Evolutionary conservation across 2,797 vertebrate genomes (phyloP).

Genomic region (Paedocypris micromegethes): DNA sequence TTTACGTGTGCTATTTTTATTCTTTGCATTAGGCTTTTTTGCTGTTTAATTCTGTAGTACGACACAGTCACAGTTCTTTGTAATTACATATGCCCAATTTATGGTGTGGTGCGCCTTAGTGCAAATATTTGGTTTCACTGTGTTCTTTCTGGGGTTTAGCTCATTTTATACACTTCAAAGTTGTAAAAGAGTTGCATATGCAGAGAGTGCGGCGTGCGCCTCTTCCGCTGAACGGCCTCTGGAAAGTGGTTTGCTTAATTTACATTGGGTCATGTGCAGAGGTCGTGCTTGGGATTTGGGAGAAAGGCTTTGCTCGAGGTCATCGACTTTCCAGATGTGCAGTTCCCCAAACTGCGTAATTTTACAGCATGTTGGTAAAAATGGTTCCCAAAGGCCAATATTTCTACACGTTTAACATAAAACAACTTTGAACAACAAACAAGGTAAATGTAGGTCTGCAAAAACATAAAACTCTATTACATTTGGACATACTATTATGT

Average conservation of each 20-base stretch:
- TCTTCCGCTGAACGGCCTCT: slow-evolving; percentile 45
- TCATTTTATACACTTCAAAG: slow-evolving; percentile 19
- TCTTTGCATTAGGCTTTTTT: not conserved
- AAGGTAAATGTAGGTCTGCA: too few species aligned
- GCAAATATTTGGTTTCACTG: slow-evolving; percentile 39
- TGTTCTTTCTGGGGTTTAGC: slow-evolving; percentile 40
- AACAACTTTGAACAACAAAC: too few species aligned
- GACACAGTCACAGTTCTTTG: slow-evolving; percentile 16
- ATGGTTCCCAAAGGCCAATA: slow-evolving; percentile 71
- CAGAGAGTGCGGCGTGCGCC: slow-evolving; percentile 58
- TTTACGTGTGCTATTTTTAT: not conserved
- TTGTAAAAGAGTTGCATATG: slow-evolving; percentile 44
- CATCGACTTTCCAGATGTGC: slow-evolving; percentile 63
- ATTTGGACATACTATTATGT: too few species aligned
- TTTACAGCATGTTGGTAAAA: slow-evolving; percentile 71
- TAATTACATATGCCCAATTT: slow-evolving; percentile 31
- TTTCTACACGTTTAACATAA: slow-evolving; percentile 48
- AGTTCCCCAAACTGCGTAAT: slow-evolving; percentile 69
- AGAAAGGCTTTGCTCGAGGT: slow-evolving; percentile 54
- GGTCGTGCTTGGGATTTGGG: slow-evolving; percentile 59
- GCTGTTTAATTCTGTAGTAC: slow-evolving; percentile 21
- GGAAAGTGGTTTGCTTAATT: slow-evolving; percentile 61
- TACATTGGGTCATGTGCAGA: slow-evolving; percentile 59
- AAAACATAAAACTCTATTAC: too few species aligned
- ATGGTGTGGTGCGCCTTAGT: slow-evolving; percentile 34